A percentile compares a stretch with the other conserved stretches of the same genome.
These are phyloP conservation scores for Anthonomus grandis DNA, from an alignment of 1,140 invertebrate genomes.

Conservation along the genomic window DNA sequence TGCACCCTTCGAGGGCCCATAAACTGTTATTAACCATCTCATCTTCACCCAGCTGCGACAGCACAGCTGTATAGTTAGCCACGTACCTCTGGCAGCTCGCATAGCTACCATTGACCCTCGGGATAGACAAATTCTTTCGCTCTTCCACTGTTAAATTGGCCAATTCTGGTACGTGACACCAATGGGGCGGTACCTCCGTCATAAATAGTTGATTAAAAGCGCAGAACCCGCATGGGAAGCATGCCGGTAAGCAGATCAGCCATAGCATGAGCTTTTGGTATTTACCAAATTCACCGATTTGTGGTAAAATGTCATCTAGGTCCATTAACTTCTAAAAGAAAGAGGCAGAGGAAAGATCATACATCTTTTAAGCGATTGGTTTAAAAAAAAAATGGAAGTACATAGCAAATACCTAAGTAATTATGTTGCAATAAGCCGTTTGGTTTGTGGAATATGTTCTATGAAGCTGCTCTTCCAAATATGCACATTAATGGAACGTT, in stretches of 20 bases:
- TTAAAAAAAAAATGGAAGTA: no score
- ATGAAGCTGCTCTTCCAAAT: no score
- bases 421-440: no score
- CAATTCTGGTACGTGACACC: constrained; percentile 72
- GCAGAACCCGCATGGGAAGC: constrained; percentile 84
- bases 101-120: constrained; percentile 53
- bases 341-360: no score
- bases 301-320: constrained; percentile 78
- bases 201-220: constrained; percentile 89
- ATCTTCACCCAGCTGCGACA: constrained; percentile 28
- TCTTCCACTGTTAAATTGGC: constrained; percentile 56
- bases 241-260: constrained; percentile 82
- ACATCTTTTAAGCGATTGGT: no score
- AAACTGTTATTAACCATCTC: constrained; percentile 49
- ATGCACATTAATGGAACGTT: no score
- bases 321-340: no score
- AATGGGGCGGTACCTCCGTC: constrained; percentile 75
- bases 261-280: constrained; percentile 84
- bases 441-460: no score
- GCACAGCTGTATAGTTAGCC: constrained; percentile 65
- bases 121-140: constrained; percentile 64
- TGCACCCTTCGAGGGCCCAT: constrained; percentile 65
- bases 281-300: constrained; percentile 81
- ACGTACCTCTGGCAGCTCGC: constrained; percentile 65
- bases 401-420: no score